Percentiles rank a stretch among this genome's conserved stretches.
phyloP scores from a whole-genome alignment of 2,113 vertebrate genomes.

The Oceanodroma tethys region DNA sequence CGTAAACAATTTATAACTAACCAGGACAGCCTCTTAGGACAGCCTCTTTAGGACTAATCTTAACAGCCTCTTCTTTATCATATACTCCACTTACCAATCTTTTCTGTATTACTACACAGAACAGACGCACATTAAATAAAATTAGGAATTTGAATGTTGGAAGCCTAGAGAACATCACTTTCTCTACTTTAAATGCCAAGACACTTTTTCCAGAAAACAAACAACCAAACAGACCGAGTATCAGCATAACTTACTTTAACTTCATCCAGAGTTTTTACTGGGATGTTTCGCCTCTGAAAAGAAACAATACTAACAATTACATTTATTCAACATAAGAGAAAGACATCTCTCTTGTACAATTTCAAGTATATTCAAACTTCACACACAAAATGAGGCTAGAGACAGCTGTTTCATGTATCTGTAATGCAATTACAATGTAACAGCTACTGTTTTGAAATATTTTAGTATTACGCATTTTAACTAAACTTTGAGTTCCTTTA shows the following conservation, averaged over 20 bases:
- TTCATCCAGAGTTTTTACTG: constrained; percentile 81
- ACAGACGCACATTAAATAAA: not conserved
- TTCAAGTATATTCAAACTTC: not conserved
- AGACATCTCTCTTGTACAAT: not conserved
- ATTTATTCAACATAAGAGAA: not conserved
- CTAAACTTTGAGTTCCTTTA: not conserved
- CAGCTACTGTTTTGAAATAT: not conserved
- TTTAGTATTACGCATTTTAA: not conserved
- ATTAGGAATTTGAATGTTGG: not conserved
- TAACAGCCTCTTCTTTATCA: not conserved
- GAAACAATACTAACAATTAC: not conserved
- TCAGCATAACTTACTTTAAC: constrained; percentile 74
- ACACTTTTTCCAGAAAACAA: not conserved
- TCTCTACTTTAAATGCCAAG: not conserved
- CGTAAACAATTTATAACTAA: not conserved
- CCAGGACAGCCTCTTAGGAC: not conserved
- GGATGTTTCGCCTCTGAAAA: constrained; percentile 87
- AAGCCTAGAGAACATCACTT: not conserved
- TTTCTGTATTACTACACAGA: not conserved
- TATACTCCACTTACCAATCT: not conserved
- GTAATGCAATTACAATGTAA: not conserved
- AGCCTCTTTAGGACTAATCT: not conserved
- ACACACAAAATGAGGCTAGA: not conserved
- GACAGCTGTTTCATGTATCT: not conserved
- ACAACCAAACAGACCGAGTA: not conserved